Evolutionary conservation across 2,888 invertebrate species (phyloP).

Genomic region (Drosophila aldrichi): DNA sequence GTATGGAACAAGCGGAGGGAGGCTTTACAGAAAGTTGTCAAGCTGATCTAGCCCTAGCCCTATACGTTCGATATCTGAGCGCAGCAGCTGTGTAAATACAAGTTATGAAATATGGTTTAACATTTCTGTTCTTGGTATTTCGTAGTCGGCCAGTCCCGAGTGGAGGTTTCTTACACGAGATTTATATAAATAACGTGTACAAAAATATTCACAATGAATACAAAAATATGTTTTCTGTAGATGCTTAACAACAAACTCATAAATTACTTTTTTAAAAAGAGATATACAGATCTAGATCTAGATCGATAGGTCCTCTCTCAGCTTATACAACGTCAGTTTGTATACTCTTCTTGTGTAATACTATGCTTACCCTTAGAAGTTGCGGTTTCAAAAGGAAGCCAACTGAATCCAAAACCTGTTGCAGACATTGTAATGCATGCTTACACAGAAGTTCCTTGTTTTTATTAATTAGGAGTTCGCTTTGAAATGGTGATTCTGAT

Average conservation of each 20-base stretch:
- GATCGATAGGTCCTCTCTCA: background rate
- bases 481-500: background rate
- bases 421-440: conserved; percentile 34
- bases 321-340: too few relatives aligned
- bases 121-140: too few relatives aligned
- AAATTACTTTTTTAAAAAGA: background rate
- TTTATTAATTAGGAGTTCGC: background rate
- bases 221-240: background rate
- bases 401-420: conserved; percentile 19
- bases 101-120: too few relatives aligned
- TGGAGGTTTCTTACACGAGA: too few relatives aligned
- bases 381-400: conserved; percentile 31
- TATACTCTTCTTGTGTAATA: background rate
- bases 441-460: conserved; percentile 12
- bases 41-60: background rate
- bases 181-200: too few relatives aligned
- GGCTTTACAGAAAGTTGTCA: background rate
- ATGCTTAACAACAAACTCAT: background rate
- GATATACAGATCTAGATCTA: background rate
- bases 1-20: background rate
- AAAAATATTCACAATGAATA: too few relatives aligned
- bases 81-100: too few relatives aligned
- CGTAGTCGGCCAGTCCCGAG: too few relatives aligned
- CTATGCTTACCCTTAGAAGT: conserved; percentile 30
- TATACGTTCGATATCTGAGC: too few relatives aligned